These are phyloP conservation scores for Atractosteus spatula DNA, from an alignment of 2,113 vertebrate genomes.

Conservation along the genomic window DNA sequence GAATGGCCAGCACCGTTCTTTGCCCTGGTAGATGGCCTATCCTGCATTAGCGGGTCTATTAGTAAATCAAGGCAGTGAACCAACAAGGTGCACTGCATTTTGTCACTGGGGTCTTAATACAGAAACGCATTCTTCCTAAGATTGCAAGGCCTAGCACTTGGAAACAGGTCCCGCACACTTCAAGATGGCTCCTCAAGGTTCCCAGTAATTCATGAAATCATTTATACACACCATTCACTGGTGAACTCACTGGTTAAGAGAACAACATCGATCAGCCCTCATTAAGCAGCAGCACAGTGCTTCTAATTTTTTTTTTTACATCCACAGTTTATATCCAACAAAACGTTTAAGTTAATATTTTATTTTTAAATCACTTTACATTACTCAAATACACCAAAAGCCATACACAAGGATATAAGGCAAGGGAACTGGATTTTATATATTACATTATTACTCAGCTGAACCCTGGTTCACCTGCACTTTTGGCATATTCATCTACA, in stretches of 20 bases:
- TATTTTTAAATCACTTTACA: no score
- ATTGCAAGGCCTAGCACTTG: no score
- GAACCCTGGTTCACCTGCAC: not conserved
- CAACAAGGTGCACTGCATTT: slow-evolving; percentile 45
- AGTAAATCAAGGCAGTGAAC: slow-evolving; percentile 39
- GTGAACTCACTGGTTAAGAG: not conserved
- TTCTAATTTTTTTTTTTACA: no score
- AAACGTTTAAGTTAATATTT: no score
- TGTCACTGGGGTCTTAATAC: slow-evolving; percentile 34
- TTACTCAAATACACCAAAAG: no score
- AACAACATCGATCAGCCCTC: not conserved
- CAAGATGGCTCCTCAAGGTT: no score
- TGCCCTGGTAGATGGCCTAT: not conserved
- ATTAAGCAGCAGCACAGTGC: no score
- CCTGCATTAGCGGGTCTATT: slow-evolving; percentile 46
- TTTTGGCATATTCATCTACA: not conserved
- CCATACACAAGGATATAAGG: not conserved
- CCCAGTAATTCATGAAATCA: no score
- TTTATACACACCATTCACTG: not conserved
- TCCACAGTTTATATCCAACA: no score
- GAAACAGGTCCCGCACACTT: no score
- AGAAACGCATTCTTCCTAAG: not conserved
- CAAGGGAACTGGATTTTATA: not conserved
- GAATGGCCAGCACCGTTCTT: slow-evolving; percentile 3
- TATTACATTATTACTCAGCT: not conserved